Evolutionary conservation across 1,140 invertebrate species (phyloP).

Genomic region (Odontomachus brunneus): DNA sequence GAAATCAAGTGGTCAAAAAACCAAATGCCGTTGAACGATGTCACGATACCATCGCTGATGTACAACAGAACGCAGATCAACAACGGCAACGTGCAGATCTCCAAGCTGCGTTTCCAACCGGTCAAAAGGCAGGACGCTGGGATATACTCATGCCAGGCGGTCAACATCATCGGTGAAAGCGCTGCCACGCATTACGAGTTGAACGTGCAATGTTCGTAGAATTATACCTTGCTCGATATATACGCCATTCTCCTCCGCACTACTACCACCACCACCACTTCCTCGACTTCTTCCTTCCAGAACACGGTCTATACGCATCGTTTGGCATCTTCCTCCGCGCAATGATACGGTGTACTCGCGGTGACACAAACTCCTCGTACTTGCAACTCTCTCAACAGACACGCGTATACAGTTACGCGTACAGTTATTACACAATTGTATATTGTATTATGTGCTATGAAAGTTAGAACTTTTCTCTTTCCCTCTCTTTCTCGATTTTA

Average conservation of each 20-base stretch:
- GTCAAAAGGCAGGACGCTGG: conserved; percentile 89
- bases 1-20: conserved; percentile 92
- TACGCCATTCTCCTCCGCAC: background rate
- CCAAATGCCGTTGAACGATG: conserved; percentile 68
- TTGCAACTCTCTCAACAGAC: conserved; percentile 8
- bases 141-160: conserved; percentile 93
- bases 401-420: background rate
- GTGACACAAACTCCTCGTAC: background rate
- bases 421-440: background rate
- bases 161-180: conserved; percentile 92
- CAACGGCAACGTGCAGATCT: conserved; percentile 81
- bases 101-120: conserved; percentile 89
- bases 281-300: background rate
- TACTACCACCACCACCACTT: too few relatives aligned
- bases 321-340: background rate
- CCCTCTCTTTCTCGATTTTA: background rate
- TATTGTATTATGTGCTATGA: background rate
- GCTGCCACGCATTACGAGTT: conserved; percentile 92
- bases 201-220: conserved; percentile 92
- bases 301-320: background rate
- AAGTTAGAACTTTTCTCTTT: conserved; percentile 8
- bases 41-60: conserved; percentile 21
- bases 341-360: background rate
- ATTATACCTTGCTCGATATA: conserved; percentile 7
- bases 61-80: conserved; percentile 68